Percentiles rank a stretch among this genome's conserved stretches.
Conservation (phyloP, 2,113 vertebrate species). For the Ctenodactylus gundi region DNA sequence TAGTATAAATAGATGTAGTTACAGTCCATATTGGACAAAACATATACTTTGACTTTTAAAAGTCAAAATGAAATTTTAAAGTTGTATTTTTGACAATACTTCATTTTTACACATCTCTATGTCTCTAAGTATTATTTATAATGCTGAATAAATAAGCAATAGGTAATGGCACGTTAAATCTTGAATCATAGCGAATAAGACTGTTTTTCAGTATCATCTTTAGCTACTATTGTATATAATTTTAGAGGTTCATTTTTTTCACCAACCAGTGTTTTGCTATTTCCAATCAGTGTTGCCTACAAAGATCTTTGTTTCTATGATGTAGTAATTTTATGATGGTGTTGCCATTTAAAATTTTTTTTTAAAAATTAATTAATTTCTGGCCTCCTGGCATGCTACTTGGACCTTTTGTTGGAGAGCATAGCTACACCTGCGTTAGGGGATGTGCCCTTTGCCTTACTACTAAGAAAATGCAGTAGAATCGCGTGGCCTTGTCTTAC, state of each 20-base stretch:
- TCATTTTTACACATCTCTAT: constrained; percentile 84
- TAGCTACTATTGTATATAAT: constrained; percentile 85
- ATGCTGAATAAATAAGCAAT: constrained; percentile 85
- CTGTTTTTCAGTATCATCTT: constrained; percentile 82
- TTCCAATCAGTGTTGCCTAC: constrained; percentile 88
- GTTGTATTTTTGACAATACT: constrained; percentile 83
- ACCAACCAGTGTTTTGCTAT: constrained; percentile 84
- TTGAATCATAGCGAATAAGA: constrained; percentile 74
- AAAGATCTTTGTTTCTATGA: constrained; percentile 84
- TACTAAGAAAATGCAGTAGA: not conserved
- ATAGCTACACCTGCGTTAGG: not conserved
- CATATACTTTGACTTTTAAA: constrained; percentile 80
- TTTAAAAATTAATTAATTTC: constrained; percentile 80
- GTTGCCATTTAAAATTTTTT: constrained; percentile 81
- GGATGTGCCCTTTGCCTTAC: not conserved
- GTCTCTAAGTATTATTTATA: constrained; percentile 81
- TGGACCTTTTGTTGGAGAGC: constrained; percentile 68
- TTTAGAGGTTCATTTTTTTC: constrained; percentile 85
- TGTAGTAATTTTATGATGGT: constrained; percentile 82
- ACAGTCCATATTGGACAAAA: constrained; percentile 87
- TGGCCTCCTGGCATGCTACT: constrained; percentile 70
- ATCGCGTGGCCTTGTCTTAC: not conserved
- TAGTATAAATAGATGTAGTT: constrained; percentile 77
- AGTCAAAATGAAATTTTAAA: constrained; percentile 74
- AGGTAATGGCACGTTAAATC: constrained; percentile 81